These are phyloP conservation scores for Virgularia gustaviana DNA, from an alignment of 92 coral and sea anemone genomes.

Conservation along the genomic window DNA sequence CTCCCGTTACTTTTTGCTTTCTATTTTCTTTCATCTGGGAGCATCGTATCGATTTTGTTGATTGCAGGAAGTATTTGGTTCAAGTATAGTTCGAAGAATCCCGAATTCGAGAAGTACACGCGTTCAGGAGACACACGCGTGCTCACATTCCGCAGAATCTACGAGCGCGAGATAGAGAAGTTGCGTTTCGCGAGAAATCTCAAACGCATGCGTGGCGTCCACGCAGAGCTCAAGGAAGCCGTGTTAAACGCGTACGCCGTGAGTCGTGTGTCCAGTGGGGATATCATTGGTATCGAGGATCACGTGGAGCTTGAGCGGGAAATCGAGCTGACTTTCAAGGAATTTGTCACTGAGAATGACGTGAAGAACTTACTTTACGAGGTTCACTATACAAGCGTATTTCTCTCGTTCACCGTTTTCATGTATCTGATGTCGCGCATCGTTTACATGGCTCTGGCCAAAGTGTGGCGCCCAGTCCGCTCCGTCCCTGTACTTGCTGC, in stretches of 20 bases:
- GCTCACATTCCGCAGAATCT: slow-evolving; percentile 11
- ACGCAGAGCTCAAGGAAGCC: slow-evolving; percentile 19
- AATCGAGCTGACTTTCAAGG: slow-evolving; percentile 38
- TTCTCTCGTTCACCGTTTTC: slow-evolving; percentile 14
- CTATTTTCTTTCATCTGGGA: slow-evolving; percentile 18
- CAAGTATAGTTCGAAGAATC: slow-evolving; percentile 30
- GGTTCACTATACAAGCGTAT: slow-evolving; percentile 27
- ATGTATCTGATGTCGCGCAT: slow-evolving; percentile 14
- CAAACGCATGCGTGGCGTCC: slow-evolving; percentile 27
- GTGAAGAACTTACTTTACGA: slow-evolving; percentile 31
- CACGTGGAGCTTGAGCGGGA: slow-evolving; percentile 34
- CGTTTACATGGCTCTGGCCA: slow-evolving; percentile 17
- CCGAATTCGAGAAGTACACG: slow-evolving; percentile 40
- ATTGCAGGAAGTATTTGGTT: slow-evolving; percentile 20
- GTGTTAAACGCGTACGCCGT: slow-evolving; percentile 33
- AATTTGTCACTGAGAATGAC: slow-evolving; percentile 32
- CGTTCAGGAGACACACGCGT: slow-evolving; percentile 30
- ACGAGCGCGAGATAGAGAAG: slow-evolving; percentile 33
- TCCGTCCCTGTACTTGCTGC: slow-evolving; percentile 8
- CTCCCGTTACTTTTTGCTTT: slow-evolving; percentile 10
- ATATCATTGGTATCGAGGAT: slow-evolving; percentile 35
- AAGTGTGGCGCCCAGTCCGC: slow-evolving; percentile 33
- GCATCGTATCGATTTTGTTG: slow-evolving; percentile 6
- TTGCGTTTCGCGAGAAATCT: slow-evolving; percentile 27
- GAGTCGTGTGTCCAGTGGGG: slow-evolving; percentile 39